Base-by-base conservation (phyloP, 2,888 invertebrate genomes). In the Allolobophora icterica region DNA sequence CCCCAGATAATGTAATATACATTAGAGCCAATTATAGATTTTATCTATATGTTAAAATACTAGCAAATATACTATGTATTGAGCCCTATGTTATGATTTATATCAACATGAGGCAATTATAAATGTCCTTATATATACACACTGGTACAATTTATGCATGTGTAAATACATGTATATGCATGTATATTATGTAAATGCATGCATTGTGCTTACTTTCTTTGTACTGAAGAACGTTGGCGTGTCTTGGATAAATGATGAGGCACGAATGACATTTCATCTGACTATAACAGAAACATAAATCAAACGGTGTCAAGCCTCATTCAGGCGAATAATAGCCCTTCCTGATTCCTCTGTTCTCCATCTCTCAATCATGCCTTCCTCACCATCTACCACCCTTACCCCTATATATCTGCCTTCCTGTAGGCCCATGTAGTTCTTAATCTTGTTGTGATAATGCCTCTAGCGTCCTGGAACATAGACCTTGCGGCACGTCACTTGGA, bases 251-350 rank as follows among this genome's bases (percentile, higher is more conserved):
- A 30, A 89, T 40, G 38, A 34, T 13, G 38, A 89, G 89, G 45
- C 89, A 89, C 52, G 52, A 89, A 19, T 89, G 52, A 52, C 89
- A 89, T 33, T 87, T 87, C 87, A 87, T 21, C 35, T 87, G 87
- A 35, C 87, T 87, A 38, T 35, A 87, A 87, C 6, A 21, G 38
- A 35, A 21, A 35, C 87, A 87, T 87, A 21, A 87, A 71, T 71
- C 87, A 87, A 34, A 87, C 35, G 17, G 19, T 87, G n/a, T 21
- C 30, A 35, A 34, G 30, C 34, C 24, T 38, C 1, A 84, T 35
- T 84, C 30, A 35, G n/a, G 42, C n/a, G n/a, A 35, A 40, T 84
- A 89, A 89, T 17, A 34, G 17, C 42, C 11, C 33, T 34, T 52
- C 45, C 52, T 52, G 11, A 34, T 42, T 17, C 38, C 45, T 42